phyloP scores from a whole-genome alignment of 2,113 vertebrate species.

The Scomber japonicus region DNA sequence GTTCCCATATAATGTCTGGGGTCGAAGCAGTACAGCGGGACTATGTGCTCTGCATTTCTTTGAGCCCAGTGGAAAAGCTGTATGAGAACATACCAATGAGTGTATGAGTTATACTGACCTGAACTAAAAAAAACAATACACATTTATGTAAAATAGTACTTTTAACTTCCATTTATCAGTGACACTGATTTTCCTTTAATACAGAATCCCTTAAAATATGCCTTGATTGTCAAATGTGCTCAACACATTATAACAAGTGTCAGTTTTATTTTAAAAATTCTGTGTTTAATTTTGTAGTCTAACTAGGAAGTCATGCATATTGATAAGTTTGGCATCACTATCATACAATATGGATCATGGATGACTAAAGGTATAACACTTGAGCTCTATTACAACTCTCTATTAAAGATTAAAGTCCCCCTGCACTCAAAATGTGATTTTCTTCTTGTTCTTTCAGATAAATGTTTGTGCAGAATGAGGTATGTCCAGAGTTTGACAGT shows the following conservation, averaged over 20 bases:
- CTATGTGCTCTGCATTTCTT: slow-evolving; percentile 80
- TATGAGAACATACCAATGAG: background rate
- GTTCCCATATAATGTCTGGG: slow-evolving; percentile 86
- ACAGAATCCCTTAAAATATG: background rate
- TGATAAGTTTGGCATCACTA: no score
- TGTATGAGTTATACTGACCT: background rate
- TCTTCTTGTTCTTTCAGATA: background rate
- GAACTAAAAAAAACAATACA: background rate
- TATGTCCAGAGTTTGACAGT: no score
- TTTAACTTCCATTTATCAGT: background rate
- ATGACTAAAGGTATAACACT: accelerated
- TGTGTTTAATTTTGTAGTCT: background rate
- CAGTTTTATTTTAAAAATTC: background rate
- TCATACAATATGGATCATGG: background rate
- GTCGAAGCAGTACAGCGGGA: slow-evolving; percentile 90
- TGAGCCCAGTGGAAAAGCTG: slow-evolving; percentile 88
- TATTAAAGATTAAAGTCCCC: no score
- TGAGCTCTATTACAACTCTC: no score
- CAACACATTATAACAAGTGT: no score
- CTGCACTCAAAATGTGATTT: no score
- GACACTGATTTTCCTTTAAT: background rate
- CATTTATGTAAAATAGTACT: background rate
- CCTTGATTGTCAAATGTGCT: no score
- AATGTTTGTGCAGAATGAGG: no score
- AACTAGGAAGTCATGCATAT: background rate